Conservation (phyloP, 1,140 invertebrate genomes). For the Pseudomyrmex gracilis region DNA sequence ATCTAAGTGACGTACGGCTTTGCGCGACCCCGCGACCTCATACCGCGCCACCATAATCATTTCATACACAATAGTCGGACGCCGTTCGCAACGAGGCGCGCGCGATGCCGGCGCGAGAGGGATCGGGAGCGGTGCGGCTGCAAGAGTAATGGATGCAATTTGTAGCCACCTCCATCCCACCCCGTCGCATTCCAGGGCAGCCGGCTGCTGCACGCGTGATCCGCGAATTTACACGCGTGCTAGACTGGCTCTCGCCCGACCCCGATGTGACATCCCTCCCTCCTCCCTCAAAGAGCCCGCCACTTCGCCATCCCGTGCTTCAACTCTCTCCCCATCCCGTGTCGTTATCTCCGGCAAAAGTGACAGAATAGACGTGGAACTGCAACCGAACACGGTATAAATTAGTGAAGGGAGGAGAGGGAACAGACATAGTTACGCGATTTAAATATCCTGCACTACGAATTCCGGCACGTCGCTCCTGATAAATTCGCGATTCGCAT, state of each 20-base stretch:
- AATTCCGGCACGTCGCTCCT: not conserved
- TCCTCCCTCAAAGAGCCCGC: too few species aligned
- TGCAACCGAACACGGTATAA: not conserved
- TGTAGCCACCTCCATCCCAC: slow-evolving; percentile 74
- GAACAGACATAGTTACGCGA: not conserved
- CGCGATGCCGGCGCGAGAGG: not conserved
- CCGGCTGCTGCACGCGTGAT: slow-evolving; percentile 74
- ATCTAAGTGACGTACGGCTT: slow-evolving; percentile 83
- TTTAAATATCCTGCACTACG: not conserved
- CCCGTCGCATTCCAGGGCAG: slow-evolving; percentile 72
- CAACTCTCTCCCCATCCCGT: not conserved
- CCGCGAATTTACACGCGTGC: slow-evolving; percentile 76
- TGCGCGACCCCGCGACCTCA: slow-evolving; percentile 79
- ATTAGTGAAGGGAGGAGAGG: not conserved
- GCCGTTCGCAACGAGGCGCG: slow-evolving; percentile 67
- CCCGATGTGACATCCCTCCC: slow-evolving; percentile 43
- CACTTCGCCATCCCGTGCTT: not conserved
- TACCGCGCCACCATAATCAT: slow-evolving; percentile 81
- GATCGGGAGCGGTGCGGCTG: slow-evolving; percentile 49
- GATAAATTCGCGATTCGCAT: not conserved
- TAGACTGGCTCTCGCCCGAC: slow-evolving; percentile 15
- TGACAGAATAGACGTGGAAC: not conserved
- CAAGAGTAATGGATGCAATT: slow-evolving; percentile 83
- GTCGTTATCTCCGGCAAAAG: not conserved
- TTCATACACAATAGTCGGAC: slow-evolving; percentile 82